Conservation (phyloP, 2,113 vertebrate genomes). For the Phoenicopterus ruber region DNA sequence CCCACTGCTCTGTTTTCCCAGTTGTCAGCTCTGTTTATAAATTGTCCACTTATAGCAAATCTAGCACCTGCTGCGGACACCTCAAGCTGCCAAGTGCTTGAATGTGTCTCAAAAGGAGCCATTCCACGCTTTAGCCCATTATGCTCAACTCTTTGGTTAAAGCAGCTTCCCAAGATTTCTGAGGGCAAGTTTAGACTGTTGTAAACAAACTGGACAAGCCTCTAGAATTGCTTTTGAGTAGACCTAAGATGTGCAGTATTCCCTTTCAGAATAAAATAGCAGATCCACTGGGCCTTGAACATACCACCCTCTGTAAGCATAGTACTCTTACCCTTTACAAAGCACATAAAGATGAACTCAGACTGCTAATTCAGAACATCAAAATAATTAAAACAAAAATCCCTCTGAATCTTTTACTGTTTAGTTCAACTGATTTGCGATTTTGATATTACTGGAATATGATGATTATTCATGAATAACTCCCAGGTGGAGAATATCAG, state of each 20-base stretch:
- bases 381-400: background rate
- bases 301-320: background rate
- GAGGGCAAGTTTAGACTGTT: background rate
- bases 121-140: background rate
- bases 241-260: background rate
- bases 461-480: background rate
- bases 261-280: background rate
- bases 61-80: conserved; percentile 76
- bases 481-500: background rate
- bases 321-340: background rate
- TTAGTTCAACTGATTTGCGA: background rate
- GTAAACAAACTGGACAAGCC: background rate
- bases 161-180: conserved; percentile 33
- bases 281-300: background rate
- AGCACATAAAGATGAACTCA: background rate
- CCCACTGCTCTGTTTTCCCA: conserved; percentile 74
- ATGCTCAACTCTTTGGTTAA: conserved; percentile 2
- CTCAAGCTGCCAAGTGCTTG: conserved; percentile 70
- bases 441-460: background rate
- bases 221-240: background rate
- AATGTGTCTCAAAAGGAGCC: conserved; percentile 6
- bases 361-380: background rate
- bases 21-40: conserved; percentile 82
- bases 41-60: conserved; percentile 80
- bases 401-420: background rate